These are phyloP conservation scores for Chlamydotis undulata DNA, from an alignment of 2,113 vertebrate species.

Conservation along the genomic window DNA sequence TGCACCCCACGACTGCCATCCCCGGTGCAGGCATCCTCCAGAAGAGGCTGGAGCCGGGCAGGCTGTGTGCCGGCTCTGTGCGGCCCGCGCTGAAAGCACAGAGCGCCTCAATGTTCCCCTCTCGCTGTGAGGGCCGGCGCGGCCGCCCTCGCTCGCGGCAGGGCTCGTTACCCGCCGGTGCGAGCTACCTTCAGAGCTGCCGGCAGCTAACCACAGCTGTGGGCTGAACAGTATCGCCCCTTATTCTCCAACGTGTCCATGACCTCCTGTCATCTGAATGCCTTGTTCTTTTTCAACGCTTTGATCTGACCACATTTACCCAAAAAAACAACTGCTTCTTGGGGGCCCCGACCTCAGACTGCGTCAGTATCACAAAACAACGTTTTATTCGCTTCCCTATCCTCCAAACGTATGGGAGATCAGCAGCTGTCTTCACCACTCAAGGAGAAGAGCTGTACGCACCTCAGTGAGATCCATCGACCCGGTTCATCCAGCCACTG, in stretches of 20 bases:
- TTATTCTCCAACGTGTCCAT: background rate
- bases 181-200: background rate
- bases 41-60: background rate
- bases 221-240: background rate
- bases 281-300: background rate
- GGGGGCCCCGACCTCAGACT: background rate
- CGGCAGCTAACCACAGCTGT: background rate
- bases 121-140: background rate
- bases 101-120: background rate
- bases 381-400: background rate
- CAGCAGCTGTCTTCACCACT: background rate
- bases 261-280: background rate
- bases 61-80: background rate
- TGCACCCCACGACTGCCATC: background rate
- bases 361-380: background rate
- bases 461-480: background rate
- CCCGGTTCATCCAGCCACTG: background rate
- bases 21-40: background rate
- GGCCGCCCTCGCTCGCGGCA: background rate
- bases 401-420: background rate
- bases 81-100: background rate
- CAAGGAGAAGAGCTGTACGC: background rate
- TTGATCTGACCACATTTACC: background rate
- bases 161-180: background rate
- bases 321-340: background rate